Percentiles rank a stretch among this genome's conserved stretches.
Evolutionary conservation across 2,113 vertebrate species (phyloP).

Genomic region (Meleagris gallopavo): DNA sequence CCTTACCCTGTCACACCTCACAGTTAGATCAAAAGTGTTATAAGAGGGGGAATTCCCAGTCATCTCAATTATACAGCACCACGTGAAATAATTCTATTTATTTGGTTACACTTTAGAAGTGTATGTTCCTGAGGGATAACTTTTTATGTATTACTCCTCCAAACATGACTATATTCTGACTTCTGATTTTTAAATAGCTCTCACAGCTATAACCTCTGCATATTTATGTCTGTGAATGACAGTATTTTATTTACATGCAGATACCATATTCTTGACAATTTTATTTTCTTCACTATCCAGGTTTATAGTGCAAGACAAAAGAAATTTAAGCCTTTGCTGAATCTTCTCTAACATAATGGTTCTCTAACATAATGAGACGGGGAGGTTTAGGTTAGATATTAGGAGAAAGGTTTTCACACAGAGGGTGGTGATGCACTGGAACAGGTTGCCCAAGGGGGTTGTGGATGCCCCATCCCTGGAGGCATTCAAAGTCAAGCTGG

Average conservation of each 20-base stretch:
- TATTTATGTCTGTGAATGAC: slow-evolving; percentile 2
- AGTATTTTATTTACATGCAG: not conserved
- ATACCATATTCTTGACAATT: not conserved
- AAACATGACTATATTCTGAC: not conserved
- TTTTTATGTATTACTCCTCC: slow-evolving; percentile 15
- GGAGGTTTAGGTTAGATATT: no score
- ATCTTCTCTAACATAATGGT: not conserved
- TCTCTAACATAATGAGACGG: no score
- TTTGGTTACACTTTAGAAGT: slow-evolving; percentile 40
- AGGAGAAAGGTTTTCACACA: no score
- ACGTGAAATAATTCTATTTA: slow-evolving; percentile 64
- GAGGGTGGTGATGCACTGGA: no score
- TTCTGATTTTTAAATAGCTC: slow-evolving; percentile 60
- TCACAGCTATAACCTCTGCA: not conserved
- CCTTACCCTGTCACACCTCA: slow-evolving; percentile 19
- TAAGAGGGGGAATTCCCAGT: slow-evolving; percentile 49
- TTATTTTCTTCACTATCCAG: not conserved
- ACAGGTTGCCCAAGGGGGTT: no score
- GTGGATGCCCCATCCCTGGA: no score
- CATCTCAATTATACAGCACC: slow-evolving; percentile 48
- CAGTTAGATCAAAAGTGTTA: slow-evolving; percentile 33
- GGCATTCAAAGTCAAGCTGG: no score
- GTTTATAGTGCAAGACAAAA: slow-evolving; percentile 23
- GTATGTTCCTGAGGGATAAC: slow-evolving; percentile 7
- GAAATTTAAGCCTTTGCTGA: slow-evolving; percentile 15